phyloP scores from a whole-genome alignment of 37 sponge, comb jelly and placozoan species.

The Oopsacas minuta region DNA sequence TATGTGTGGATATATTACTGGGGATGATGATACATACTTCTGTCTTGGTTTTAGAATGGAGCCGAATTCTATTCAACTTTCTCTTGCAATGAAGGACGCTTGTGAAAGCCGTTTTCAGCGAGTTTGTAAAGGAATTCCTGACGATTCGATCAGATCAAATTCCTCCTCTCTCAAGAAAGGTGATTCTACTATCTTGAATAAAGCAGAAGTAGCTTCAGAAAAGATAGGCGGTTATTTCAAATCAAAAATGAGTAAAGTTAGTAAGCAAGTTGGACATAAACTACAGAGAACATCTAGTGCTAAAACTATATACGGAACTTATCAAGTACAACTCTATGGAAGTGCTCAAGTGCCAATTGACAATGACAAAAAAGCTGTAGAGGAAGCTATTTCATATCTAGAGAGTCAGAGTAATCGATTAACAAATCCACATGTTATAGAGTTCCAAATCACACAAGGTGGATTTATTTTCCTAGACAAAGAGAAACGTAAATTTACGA shows the following conservation, averaged over 20 bases:
- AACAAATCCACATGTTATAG: neutral
- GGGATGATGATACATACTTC: neutral
- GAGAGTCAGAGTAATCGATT: neutral
- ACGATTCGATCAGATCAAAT: neutral
- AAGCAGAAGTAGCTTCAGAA: neutral
- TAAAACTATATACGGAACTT: neutral
- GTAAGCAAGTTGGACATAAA: neutral
- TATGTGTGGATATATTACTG: constrained; percentile 10
- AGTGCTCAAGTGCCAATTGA: neutral
- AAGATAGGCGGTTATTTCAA: neutral
- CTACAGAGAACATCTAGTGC: neutral
- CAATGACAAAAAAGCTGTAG: neutral
- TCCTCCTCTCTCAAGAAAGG: neutral
- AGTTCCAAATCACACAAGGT: neutral
- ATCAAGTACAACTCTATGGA: neutral
- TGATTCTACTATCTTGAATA: neutral
- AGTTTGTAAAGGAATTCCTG: neutral
- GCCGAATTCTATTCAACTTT: neutral
- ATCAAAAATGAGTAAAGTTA: neutral
- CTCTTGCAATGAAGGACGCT: neutral
- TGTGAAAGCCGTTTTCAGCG: neutral
- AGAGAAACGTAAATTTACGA: neutral
- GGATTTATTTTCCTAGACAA: neutral
- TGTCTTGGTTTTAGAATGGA: neutral
- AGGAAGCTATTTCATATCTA: neutral